phyloP scores from a whole-genome alignment of 1,140 invertebrate genomes.

The Lanistes nyassanus region DNA sequence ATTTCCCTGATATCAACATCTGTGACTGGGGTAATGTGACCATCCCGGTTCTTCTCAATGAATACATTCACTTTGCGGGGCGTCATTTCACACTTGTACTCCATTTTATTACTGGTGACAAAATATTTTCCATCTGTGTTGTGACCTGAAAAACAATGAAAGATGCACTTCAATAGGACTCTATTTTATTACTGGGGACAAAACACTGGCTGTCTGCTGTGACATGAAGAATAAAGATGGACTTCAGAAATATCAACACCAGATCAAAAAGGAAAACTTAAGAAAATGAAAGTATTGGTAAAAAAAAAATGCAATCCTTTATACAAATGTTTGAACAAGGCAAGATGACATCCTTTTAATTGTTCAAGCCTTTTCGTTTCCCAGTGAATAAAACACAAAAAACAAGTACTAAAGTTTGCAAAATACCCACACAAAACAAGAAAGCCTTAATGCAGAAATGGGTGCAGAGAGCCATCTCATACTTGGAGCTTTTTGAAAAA shows the following conservation, averaged over 20 bases:
- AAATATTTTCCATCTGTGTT: slow-evolving; percentile 95
- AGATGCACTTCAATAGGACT: too few species aligned
- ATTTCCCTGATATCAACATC: slow-evolving; percentile 90
- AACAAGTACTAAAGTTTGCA: too few species aligned
- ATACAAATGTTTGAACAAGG: background rate
- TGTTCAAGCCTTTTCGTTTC: background rate
- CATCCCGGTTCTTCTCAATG: slow-evolving; percentile 89
- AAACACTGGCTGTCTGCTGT: too few species aligned
- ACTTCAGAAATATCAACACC: too few species aligned
- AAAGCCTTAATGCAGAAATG: too few species aligned
- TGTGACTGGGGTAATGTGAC: slow-evolving; percentile 83
- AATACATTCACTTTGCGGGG: slow-evolving; percentile 87
- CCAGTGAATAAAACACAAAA: background rate
- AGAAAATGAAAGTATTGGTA: background rate
- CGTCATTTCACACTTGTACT: slow-evolving; percentile 83
- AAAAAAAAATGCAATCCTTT: background rate
- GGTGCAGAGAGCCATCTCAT: too few species aligned
- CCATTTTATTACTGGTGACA: slow-evolving; percentile 86
- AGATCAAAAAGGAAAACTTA: background rate
- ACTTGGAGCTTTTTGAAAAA: too few species aligned
- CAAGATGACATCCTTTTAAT: background rate
- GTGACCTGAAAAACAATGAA: slow-evolving; percentile 74
- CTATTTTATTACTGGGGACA: too few species aligned
- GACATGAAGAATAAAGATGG: too few species aligned
- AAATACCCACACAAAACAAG: too few species aligned